These are phyloP conservation scores for Helostoma temminkii DNA, from an alignment of 2,797 vertebrate species.

Conservation along the genomic window DNA sequence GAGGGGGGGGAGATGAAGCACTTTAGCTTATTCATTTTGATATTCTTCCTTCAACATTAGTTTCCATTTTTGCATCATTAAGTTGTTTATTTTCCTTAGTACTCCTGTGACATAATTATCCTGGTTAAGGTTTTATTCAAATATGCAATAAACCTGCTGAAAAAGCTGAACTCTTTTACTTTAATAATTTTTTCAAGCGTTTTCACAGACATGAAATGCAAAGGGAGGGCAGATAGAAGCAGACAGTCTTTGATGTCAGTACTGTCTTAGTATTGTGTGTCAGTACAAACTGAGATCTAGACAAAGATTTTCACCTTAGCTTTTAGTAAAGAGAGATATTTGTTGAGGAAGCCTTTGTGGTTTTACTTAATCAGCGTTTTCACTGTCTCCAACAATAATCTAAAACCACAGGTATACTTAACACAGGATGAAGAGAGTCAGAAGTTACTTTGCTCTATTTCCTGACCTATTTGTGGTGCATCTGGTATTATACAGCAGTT, in stretches of 20 bases:
- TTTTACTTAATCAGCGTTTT: slow-evolving; percentile 80
- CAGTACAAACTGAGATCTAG: slow-evolving; percentile 73
- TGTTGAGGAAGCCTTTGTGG: slow-evolving; percentile 82
- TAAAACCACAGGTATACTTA: slow-evolving; percentile 77
- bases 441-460: slow-evolving; percentile 73
- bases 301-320: slow-evolving; percentile 70
- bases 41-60: slow-evolving; percentile 53
- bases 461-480: slow-evolving; percentile 81
- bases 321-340: slow-evolving; percentile 75
- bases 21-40: slow-evolving; percentile 61
- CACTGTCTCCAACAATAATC: slow-evolving; percentile 75
- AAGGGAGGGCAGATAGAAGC: slow-evolving; percentile 60
- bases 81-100: slow-evolving; percentile 71
- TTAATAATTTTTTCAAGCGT: slow-evolving; percentile 66
- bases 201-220: slow-evolving; percentile 64
- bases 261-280: slow-evolving; percentile 65
- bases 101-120: slow-evolving; percentile 74
- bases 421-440: slow-evolving; percentile 78
- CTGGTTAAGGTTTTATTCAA: slow-evolving; percentile 68
- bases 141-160: slow-evolving; percentile 67
- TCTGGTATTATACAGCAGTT: slow-evolving; percentile 61
- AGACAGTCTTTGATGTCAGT: slow-evolving; percentile 75
- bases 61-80: slow-evolving; percentile 71
- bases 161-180: slow-evolving; percentile 66
- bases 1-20: slow-evolving; percentile 13